These are phyloP conservation scores for Brachypalpus laphriformis DNA, from an alignment of 2,888 invertebrate genomes.

Conservation along the genomic window DNA sequence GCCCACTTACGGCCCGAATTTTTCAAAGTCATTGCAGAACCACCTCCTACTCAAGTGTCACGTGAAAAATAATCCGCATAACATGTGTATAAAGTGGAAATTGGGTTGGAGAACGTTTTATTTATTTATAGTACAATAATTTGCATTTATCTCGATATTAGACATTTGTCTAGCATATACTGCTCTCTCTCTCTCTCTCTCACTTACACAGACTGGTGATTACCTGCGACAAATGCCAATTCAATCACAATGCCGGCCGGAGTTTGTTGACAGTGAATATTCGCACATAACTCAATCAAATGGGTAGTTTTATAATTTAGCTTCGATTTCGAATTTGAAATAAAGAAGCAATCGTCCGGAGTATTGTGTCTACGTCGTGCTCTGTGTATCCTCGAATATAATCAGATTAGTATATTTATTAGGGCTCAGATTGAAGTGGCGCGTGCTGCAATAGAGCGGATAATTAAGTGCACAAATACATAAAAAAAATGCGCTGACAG, in stretches of 20 bases:
- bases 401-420: conserved; percentile 61
- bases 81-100: conserved; percentile 40
- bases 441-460: conserved; percentile 37
- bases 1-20: conserved; percentile 20
- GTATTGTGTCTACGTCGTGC: conserved; percentile 19
- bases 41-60: conserved; percentile 53
- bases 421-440: conserved; percentile 17
- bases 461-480: conserved; percentile 19
- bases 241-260: conserved; percentile 22
- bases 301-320: conserved; percentile 12
- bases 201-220: not conserved
- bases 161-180: not conserved
- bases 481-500: conserved; percentile 1
- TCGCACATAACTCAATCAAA: conserved; percentile 29
- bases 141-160: not conserved
- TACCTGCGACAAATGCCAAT: conserved; percentile 33
- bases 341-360: not conserved
- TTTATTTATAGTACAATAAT: not conserved
- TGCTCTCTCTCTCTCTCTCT: no score
- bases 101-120: not conserved
- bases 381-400: conserved; percentile 30
- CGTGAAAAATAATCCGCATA: conserved; percentile 59
- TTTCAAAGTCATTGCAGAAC: not conserved
- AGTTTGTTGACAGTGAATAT: conserved; percentile 43
- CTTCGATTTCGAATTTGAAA: conserved; percentile 19